phyloP scores from a whole-genome alignment of 23 tunicate genomes.

The Aplidium turbinatum region DNA sequence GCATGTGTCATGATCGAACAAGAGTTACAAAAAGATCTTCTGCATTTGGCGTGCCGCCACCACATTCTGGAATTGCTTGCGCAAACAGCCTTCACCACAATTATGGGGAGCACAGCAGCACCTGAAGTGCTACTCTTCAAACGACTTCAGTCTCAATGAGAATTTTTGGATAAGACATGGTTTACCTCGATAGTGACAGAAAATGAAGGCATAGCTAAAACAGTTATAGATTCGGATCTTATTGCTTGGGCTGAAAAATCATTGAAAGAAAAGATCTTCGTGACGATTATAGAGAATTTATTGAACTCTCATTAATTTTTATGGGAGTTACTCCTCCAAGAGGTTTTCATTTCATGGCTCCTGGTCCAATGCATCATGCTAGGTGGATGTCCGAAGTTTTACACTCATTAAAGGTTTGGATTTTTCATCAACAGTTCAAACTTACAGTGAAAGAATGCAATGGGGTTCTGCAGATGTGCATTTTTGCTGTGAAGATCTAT shows the following conservation, averaged over 20 bases:
- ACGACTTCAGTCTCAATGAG: constrained; percentile 23
- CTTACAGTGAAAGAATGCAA: constrained; percentile 16
- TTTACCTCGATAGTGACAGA: background rate
- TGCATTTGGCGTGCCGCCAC: constrained; percentile 30
- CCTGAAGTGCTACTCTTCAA: constrained; percentile 31
- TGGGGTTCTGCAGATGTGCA: constrained; percentile 1
- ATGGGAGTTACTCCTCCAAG: constrained; percentile 1
- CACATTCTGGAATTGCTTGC: constrained; percentile 23
- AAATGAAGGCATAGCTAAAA: background rate
- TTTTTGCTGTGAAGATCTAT: constrained; percentile 14
- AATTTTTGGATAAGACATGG: constrained; percentile 2
- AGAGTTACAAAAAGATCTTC: constrained; percentile 6
- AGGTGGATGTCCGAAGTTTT: constrained; percentile 17
- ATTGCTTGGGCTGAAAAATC: constrained; percentile 26
- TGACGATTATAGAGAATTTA: constrained; percentile 14
- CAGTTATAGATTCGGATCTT: background rate
- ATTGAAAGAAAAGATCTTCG: constrained; percentile 3
- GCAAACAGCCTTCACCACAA: constrained; percentile 25
- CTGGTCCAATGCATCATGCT: constrained; percentile 28
- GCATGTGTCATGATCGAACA: constrained; percentile 11
- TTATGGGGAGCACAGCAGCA: constrained; percentile 20
- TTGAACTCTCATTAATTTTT: constrained; percentile 21
- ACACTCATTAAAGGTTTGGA: constrained; percentile 17
- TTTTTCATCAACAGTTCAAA: constrained; percentile 21
- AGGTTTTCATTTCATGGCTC: constrained; percentile 21